A percentile compares a stretch with the other conserved stretches of the same genome.
Evolutionary conservation across 2,113 vertebrate genomes (phyloP).

Genomic region (Pterocles orientalis): DNA sequence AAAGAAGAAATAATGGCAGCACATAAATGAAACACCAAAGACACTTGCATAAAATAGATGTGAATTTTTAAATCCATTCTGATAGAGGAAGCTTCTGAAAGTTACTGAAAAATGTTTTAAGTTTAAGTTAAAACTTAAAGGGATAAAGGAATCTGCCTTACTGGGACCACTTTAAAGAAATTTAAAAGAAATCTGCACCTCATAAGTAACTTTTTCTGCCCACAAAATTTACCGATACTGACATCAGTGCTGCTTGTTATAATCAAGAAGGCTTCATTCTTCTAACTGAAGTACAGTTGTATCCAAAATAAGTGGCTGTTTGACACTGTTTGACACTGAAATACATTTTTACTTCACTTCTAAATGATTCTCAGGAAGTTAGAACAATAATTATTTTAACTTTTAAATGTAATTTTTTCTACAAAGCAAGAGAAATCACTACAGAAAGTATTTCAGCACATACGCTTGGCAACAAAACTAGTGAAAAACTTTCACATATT

Average conservation of each 20-base stretch:
- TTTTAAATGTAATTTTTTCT: not conserved
- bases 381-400: not conserved
- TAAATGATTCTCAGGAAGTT: not conserved
- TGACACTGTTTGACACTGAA: not conserved
- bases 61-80: not conserved
- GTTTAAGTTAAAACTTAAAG: not conserved
- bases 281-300: not conserved
- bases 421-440: not conserved
- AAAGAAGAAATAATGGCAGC: not conserved
- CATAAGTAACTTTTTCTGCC: not conserved
- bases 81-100: not conserved
- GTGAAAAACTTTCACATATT: not conserved
- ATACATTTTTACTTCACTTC: not conserved
- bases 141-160: not conserved
- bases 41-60: not conserved
- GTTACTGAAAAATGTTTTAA: not conserved
- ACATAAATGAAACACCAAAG: not conserved
- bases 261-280: not conserved
- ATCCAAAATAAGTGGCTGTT: not conserved
- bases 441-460: not conserved
- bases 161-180: not conserved
- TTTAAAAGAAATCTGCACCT: not conserved
- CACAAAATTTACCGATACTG: not conserved
- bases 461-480: not conserved
- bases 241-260: not conserved